A percentile compares a stretch with the other conserved stretches of the same genome.
Evolutionary conservation across 1,140 invertebrate species (phyloP).

Genomic region (Stenopsyche tienmushanensis): DNA sequence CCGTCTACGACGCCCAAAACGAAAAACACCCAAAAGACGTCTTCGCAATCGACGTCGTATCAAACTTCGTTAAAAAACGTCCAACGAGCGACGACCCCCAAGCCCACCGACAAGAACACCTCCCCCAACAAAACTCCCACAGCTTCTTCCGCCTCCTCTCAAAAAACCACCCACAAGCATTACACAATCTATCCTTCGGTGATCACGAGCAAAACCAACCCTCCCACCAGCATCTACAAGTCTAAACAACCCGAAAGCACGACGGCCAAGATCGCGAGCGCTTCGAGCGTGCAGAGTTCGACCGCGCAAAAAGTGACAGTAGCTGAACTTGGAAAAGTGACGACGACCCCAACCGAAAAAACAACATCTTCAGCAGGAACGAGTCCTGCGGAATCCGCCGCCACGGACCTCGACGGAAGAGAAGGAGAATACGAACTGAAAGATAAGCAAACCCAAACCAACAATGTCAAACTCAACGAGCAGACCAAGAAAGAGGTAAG

Average conservation of each 20-base stretch:
- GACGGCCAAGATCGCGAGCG: slow-evolving; percentile 45
- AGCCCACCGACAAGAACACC: slow-evolving; percentile 20
- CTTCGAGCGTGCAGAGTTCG: slow-evolving; percentile 48
- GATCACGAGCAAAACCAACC: slow-evolving; percentile 32
- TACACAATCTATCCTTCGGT: slow-evolving; percentile 52
- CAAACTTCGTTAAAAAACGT: no score
- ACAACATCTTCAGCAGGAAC: slow-evolving; percentile 46
- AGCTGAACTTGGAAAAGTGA: slow-evolving; percentile 46
- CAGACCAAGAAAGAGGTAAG: slow-evolving; percentile 58
- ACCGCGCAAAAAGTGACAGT: slow-evolving; percentile 39
- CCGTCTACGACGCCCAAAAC: slow-evolving; percentile 47
- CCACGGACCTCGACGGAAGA: slow-evolving; percentile 49
- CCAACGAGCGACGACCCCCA: slow-evolving; percentile 34
- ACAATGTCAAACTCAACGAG: no score
- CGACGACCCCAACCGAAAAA: slow-evolving; percentile 44
- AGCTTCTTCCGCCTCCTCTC: no score
- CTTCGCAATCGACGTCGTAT: no score
- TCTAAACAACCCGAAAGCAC: no score
- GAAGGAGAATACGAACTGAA: slow-evolving; percentile 53
- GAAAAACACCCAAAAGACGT: no score
- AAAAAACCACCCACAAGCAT: slow-evolving; percentile 50
- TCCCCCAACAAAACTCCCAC: slow-evolving; percentile 28
- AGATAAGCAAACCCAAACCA: slow-evolving; percentile 51
- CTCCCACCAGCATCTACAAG: no score
- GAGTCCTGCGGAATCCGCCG: slow-evolving; percentile 45